Evolutionary conservation across 1,140 invertebrate species (phyloP), one percentile per base, ranked within the genome.

Genomic region (Heliothis subflexa): DNA sequence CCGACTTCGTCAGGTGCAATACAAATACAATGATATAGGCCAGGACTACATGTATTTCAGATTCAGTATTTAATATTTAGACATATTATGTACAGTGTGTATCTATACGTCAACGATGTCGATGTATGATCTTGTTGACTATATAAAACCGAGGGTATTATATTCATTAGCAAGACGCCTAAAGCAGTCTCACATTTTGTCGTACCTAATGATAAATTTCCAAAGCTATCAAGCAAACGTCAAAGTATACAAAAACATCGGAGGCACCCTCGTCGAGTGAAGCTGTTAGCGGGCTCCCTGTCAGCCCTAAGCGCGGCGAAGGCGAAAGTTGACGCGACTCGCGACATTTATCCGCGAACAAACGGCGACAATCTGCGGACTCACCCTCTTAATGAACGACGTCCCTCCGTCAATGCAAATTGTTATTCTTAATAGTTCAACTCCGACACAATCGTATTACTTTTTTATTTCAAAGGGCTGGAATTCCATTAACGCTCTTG

Each of bases 311-410:
- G 10, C 16, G 18, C 25, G 47, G 49, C 66, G 66, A 70, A 70
- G 25, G 25, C 73, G 40, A 75, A 64, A 75, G 73, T 75, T 64
- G 57, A 18, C 57, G 12, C 33, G 18, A 52, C 47, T 70, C 57
- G 54, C 57, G 72, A 62, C 72, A 50, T 21, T 74, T n/a, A 74
- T 61, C 73, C 59, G 45, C 28, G 14, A 50, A 25, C 57, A 62
- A 75, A 75, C 59, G 40, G 49, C 47, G 47, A 62, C 73, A 62
- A 62, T 64, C 73, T 75, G 73, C 57, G 59, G 72, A 64, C 59
- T 64, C 73, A 75, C 57, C 72, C 57, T 75, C 45, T 50, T 75
- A 75, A 75, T 62, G 57, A 64, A 52, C 12, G 47, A 40, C 16
- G 55, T 9, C 12, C 40, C 9, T 33, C 54, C 54, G 55, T 47